Evolutionary conservation across 1,140 invertebrate species (phyloP), one percentile per base, ranked within the genome.

Genomic region (Pseudomyrmex gracilis): DNA sequence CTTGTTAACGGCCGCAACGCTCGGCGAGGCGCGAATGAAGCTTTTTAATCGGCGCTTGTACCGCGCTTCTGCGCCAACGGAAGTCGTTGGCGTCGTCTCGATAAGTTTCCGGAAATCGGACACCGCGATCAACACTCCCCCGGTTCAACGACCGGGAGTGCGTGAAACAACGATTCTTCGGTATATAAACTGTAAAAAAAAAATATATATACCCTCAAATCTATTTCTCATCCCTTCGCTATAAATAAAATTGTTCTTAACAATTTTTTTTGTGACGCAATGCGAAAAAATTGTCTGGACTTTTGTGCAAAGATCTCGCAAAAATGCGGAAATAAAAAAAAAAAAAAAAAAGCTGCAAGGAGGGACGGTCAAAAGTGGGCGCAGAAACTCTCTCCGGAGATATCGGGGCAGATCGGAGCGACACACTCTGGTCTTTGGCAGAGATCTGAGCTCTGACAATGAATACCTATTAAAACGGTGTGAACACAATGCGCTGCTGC

Each of bases 391-490:
- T 76, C 77, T 34, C n/a, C n/a, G n/a, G n/a, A 82, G 84, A 78
- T 87, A 89, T 90, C 88, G 82, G 84, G 70, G 66, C 87, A 70
- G 66, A 92, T 91, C 87, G 87, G 85, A 12, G 61, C 90, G 84
- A 90, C 84, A 90, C 84, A 88, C 86, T 90, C 85, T 53, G 71
- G 80, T 83, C 84, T 82, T 84, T 82, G 84, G 87, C 76, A 87
- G 87, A 91, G 90, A 92, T 90, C 85, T 76, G 66, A 87, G 86
- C 24, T 71, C 82, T 85, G 91, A 93, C 89, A 92, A 91, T 92
- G 89, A 92, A 93, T 92, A 93, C 91, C 92, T 92, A 93, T 93
- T 94, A 94, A 93, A 93, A 90, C 87, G 89, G 92, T 90, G 92
- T 91, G 91, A 94, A 93, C 93, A 93, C 93, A 93, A 94, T 93